Evolutionary conservation across 2,888 invertebrate species (phyloP).

Genomic region (Acanthacorydalis orientalis): DNA sequence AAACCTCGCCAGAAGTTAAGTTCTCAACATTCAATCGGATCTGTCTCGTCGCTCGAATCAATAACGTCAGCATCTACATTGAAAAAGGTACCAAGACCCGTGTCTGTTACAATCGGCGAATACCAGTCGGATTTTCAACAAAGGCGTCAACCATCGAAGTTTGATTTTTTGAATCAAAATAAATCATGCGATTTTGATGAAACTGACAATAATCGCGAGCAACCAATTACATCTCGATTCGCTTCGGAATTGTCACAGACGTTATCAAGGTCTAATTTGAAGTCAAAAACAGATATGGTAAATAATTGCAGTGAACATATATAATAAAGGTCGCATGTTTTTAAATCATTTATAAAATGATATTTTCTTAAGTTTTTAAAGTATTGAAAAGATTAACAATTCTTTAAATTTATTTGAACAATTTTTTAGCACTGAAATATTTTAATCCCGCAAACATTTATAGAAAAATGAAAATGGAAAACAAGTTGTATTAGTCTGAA

Average conservation of each 20-base stretch:
- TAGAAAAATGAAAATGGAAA: too few species aligned
- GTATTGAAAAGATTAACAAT: too few species aligned
- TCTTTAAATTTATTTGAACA: too few species aligned
- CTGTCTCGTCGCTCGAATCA: slow-evolving; percentile 12
- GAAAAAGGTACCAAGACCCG: slow-evolving; percentile 34
- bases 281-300: slow-evolving; percentile 22
- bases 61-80: slow-evolving; percentile 25
- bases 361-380: too few species aligned
- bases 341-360: too few species aligned
- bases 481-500: too few species aligned
- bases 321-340: too few species aligned
- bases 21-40: slow-evolving; percentile 14
- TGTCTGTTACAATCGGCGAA: slow-evolving; percentile 56
- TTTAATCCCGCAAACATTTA: too few species aligned
- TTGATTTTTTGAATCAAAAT: slow-evolving; percentile 44
- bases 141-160: slow-evolving; percentile 47
- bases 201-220: slow-evolving; percentile 18
- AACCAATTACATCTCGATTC: slow-evolving; percentile 44
- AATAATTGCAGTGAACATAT: too few species aligned
- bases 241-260: slow-evolving; percentile 61
- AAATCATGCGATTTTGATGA: slow-evolving; percentile 20
- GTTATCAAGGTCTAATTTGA: slow-evolving; percentile 58
- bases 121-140: slow-evolving; percentile 36
- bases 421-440: too few species aligned
- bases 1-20: slow-evolving; percentile 21